Evolutionary conservation across 2,888 invertebrate species (phyloP), one percentile per base, ranked within the genome.

Genomic region (Thumatha senex): DNA sequence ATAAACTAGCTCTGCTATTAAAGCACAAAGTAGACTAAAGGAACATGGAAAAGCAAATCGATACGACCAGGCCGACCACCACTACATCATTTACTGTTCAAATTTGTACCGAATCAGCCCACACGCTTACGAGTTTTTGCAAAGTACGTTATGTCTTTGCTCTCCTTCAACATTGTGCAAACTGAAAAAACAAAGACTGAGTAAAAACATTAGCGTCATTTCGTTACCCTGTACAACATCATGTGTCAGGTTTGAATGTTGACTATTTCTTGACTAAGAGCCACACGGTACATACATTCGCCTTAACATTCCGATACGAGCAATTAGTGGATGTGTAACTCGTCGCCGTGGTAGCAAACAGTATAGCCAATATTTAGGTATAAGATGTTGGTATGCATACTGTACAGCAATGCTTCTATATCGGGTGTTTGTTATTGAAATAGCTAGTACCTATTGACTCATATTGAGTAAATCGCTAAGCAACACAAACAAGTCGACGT

Each of bases 401-500:
- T 24, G 12, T 33, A 24, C 44, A 54, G 40, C 48, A 50, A 30
- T 58, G 58, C 58, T 68, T 62, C 54, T 67, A 57, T 60, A 59
- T 63, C 61, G 56, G 53, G 41, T 74, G 71, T 74, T 74, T 63
- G 72, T 67, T 67, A 68, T 73, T 73, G 73, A 70, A 68, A 68
- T 66, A 66, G 68, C 74, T 61, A 43, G 59, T 70, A 31, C 44
- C 60, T 70, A 76, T 79, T 80, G 80, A 78, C 73, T 82, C 77
- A 78, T 74, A 71, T 76, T 72, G 70, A 72, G 77, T 73, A 70
- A 74, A 80, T 78, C 74, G 72, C 70, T 74, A 74, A 75, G 70
- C 75, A 71, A 66, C 73, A 80, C 73, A 80, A 84, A 84, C 79
- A 82, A 79, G 75, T 68, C 73, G 69, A 63, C 74, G 76, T 76